Conservation (phyloP, 2,888 invertebrate genomes). For the Drosophila anomelani region DNA sequence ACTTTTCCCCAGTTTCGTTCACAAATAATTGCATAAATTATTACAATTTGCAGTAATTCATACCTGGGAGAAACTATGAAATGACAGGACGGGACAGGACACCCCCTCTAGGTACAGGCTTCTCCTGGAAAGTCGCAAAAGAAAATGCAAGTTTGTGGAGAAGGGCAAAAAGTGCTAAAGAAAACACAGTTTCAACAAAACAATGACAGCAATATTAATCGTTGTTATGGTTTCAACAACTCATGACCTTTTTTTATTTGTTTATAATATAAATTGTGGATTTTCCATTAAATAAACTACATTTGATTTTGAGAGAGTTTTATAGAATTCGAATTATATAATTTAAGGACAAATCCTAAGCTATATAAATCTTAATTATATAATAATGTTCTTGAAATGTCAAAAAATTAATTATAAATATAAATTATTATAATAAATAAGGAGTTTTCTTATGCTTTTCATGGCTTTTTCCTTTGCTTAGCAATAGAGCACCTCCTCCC, state of each 20-base stretch:
- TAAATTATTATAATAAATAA: too few species aligned
- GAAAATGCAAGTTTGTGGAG: neutral
- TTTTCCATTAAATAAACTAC: neutral
- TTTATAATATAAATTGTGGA: neutral
- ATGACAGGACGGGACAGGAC: slow-evolving; percentile 14
- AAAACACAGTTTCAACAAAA: neutral
- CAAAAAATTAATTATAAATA: too few species aligned
- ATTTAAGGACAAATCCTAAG: too few species aligned
- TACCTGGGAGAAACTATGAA: slow-evolving; percentile 32
- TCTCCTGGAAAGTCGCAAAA: neutral
- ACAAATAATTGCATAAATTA: slow-evolving; percentile 47
- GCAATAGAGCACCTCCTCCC: too few species aligned
- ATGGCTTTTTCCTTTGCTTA: too few species aligned
- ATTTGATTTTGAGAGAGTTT: neutral
- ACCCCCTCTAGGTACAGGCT: neutral
- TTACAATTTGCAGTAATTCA: slow-evolving; percentile 43
- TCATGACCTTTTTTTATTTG: slow-evolving; percentile 3
- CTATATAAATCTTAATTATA: too few species aligned
- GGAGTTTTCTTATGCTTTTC: too few species aligned
- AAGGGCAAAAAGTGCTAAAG: slow-evolving; percentile 1
- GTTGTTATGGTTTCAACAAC: slow-evolving; percentile 12
- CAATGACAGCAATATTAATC: slow-evolving; percentile 20
- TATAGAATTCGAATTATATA: neutral
- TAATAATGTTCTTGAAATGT: too few species aligned
- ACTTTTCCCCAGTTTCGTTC: slow-evolving; percentile 28